A percentile compares a stretch with the other conserved stretches of the same genome.
These are phyloP conservation scores for Abrostola tripartita DNA, from an alignment of 2,888 invertebrate genomes.

Conservation along the genomic window DNA sequence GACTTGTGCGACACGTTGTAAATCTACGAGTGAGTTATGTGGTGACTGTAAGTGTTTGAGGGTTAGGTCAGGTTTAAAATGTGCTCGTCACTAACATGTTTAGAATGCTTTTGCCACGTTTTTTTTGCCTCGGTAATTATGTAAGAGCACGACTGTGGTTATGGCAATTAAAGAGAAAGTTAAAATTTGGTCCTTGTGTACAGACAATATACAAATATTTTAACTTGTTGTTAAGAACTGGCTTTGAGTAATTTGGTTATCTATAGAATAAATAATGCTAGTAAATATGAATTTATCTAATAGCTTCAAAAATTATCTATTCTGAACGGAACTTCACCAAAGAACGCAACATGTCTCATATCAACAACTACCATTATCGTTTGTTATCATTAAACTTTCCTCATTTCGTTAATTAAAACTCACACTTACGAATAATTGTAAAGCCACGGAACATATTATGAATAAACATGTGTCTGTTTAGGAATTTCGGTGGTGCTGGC, in stretches of 20 bases:
- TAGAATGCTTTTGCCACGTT: neutral
- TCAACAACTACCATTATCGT: conserved; percentile 46
- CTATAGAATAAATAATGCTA: neutral
- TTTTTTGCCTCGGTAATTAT: too few species aligned
- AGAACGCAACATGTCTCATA: conserved; percentile 20
- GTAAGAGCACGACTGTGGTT: too few species aligned
- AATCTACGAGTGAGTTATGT: conserved; percentile 61
- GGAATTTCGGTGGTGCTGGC: conserved; percentile 28
- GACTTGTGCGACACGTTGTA: conserved; percentile 65
- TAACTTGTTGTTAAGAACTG: neutral
- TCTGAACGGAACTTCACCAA: neutral
- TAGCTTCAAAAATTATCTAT: conserved; percentile 1
- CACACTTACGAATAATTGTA: conserved; percentile 49
- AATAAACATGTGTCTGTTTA: conserved; percentile 48
- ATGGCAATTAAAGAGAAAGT: conserved; percentile 10
- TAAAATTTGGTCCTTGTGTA: conserved; percentile 9
- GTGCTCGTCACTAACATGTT: neutral
- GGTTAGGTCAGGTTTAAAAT: conserved; percentile 29
- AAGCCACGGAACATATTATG: conserved; percentile 34
- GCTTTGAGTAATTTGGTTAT: neutral
- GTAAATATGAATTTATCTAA: neutral
- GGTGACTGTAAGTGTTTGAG: conserved; percentile 31
- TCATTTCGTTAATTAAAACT: conserved; percentile 54
- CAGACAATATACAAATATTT: neutral
- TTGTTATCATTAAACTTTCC: conserved; percentile 50